These are phyloP conservation scores for Eupithecia centaureata DNA, from an alignment of 2,888 invertebrate species.

Conservation along the genomic window DNA sequence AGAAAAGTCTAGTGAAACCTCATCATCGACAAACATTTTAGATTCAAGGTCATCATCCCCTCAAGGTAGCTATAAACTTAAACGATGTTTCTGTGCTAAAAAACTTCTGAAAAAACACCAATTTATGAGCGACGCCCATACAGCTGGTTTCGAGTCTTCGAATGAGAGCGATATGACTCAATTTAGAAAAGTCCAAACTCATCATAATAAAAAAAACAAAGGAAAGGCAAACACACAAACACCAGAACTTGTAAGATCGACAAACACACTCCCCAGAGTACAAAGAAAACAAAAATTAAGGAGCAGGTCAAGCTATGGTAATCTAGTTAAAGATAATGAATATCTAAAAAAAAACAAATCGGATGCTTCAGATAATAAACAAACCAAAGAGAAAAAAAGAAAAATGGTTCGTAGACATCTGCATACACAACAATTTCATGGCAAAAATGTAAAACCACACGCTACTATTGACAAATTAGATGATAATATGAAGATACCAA, in stretches of 20 bases:
- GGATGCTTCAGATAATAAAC: neutral
- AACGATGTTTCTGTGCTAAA: slow-evolving; percentile 23
- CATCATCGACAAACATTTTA: neutral
- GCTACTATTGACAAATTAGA: neutral
- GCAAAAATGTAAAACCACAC: neutral
- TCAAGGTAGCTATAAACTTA: slow-evolving; percentile 13
- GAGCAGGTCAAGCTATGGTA: slow-evolving; percentile 42
- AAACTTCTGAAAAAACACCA: neutral
- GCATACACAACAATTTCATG: neutral
- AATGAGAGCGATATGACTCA: neutral
- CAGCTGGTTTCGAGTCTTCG: neutral
- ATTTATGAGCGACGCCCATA: neutral
- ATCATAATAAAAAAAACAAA: slow-evolving; percentile 12
- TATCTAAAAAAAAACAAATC: neutral
- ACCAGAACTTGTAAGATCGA: slow-evolving; percentile 2
- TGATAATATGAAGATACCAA: neutral
- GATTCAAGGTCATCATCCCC: neutral
- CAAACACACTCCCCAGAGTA: slow-evolving; percentile 12
- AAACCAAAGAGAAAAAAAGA: neutral
- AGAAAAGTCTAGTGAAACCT: slow-evolving; percentile 19
- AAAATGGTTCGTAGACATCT: neutral
- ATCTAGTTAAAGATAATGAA: neutral
- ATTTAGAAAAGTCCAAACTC: neutral
- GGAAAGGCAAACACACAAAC: neutral
- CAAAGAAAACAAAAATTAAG: slow-evolving; percentile 39